Evolutionary conservation across 2,888 invertebrate genomes (phyloP), one percentile per base, ranked within the genome.

Genomic region (Leistus spinibarbis): DNA sequence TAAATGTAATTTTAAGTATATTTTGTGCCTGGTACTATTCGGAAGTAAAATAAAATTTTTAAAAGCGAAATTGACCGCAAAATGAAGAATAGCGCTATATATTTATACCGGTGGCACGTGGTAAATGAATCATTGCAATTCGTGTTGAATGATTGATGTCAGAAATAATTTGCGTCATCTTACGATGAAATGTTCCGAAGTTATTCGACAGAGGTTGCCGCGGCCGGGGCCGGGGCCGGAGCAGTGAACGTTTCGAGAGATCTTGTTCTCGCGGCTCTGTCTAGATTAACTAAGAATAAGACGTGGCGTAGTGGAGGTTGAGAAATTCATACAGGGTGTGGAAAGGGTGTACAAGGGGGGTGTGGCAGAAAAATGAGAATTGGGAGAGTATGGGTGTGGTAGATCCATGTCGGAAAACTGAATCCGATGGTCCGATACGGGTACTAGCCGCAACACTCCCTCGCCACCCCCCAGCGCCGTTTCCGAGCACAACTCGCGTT

Each of bases 211-310:
- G 40, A 10, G 40, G 40, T 40, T 40, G 7, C 40, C 7, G 5
- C 40, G 40, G 40, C 40, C 40, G 40, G 40, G 7, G 40, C 10
- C 7, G 40, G n/a, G n/a, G n/a, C n/a, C 40, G 40, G 5, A 13
- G 40, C 40, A 13, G 7, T 3, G 40, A 40, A 40, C 40, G 40
- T 40, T 40, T 40, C 40, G 40, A 63, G 63, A 63, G 22, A 63
- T 20, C 20, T 63, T 17, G 40, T 40, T 27, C n/a, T n/a, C 17
- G 66, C 27, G 60, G 73, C 65, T 73, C 60, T 73, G 73, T 73
- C 73, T 73, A 66, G 73, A 73, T 73, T 73, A 73, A 67, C 65
- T 73, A 66, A 73, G 73, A 54, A 73, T 63, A 64, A 64, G 54
- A 73, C 54, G 60, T 10, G 16, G 60, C 19, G 17, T 2, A 57